phyloP scores from a whole-genome alignment of 2,888 invertebrate species.

The Bhutanitis thaidina region DNA sequence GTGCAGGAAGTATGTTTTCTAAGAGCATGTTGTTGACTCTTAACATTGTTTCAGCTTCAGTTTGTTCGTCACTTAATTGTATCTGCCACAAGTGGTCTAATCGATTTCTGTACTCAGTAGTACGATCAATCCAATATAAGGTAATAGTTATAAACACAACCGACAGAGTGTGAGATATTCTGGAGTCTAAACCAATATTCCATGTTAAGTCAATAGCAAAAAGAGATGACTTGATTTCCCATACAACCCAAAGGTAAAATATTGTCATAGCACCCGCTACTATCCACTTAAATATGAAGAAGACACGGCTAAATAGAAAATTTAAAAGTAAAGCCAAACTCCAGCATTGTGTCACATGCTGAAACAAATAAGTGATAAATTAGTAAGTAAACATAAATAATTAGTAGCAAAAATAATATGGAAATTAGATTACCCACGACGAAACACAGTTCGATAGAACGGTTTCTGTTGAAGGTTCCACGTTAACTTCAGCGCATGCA shows the following conservation, averaged over 20 bases:
- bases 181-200: slow-evolving; percentile 84
- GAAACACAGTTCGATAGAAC: slow-evolving; percentile 69
- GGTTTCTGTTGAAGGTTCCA: slow-evolving; percentile 38
- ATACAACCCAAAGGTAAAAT: slow-evolving; percentile 85
- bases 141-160: slow-evolving; percentile 87
- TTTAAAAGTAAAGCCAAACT: slow-evolving; percentile 83
- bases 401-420: background rate
- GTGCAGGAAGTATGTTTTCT: slow-evolving; percentile 94
- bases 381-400: background rate
- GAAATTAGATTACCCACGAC: slow-evolving; percentile 65
- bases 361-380: slow-evolving; percentile 41
- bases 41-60: slow-evolving; percentile 91
- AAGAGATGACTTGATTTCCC: slow-evolving; percentile 78
- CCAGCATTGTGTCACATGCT: slow-evolving; percentile 89
- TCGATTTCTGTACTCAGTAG: slow-evolving; percentile 93
- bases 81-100: slow-evolving; percentile 87
- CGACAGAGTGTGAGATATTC: slow-evolving; percentile 86
- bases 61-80: slow-evolving; percentile 89
- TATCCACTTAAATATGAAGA: slow-evolving; percentile 89
- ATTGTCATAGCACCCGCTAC: slow-evolving; percentile 83
- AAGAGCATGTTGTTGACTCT: slow-evolving; percentile 93
- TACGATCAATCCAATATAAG: slow-evolving; percentile 91
- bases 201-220: slow-evolving; percentile 83
- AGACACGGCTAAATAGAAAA: slow-evolving; percentile 91
- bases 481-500: slow-evolving; percentile 52